These are phyloP conservation scores for Brachylomia viminalis DNA, from an alignment of 2,888 invertebrate species.

Conservation along the genomic window DNA sequence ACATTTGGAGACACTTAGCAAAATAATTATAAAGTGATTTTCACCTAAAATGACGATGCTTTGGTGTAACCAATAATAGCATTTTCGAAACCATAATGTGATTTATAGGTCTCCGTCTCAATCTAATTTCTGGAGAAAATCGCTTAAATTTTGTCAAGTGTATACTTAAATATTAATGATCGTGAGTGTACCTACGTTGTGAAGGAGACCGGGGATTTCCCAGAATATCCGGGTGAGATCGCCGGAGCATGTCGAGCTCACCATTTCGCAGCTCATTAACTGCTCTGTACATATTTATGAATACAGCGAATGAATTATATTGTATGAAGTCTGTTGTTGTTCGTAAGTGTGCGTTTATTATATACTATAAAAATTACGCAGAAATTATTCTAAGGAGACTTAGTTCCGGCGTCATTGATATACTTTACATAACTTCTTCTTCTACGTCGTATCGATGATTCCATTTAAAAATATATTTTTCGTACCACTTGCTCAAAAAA, in stretches of 20 bases:
- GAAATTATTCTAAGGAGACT: not conserved
- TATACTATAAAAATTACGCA: slow-evolving; percentile 17
- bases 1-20: not conserved
- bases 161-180: not conserved
- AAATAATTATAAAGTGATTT: not conserved
- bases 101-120: too few species aligned
- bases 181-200: slow-evolving; percentile 11
- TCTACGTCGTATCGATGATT: not conserved
- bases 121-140: not conserved
- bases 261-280: slow-evolving; percentile 65
- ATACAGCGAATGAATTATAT: slow-evolving; percentile 49
- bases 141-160: not conserved
- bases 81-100: too few species aligned
- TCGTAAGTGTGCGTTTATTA: slow-evolving; percentile 23
- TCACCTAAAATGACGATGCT: not conserved
- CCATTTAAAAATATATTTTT: not conserved
- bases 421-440: not conserved
- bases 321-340: slow-evolving; percentile 22
- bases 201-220: slow-evolving; percentile 53
- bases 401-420: slow-evolving; percentile 21
- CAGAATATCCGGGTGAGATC: slow-evolving; percentile 63
- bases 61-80: not conserved
- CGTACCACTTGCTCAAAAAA: too few species aligned
- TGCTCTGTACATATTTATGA: slow-evolving; percentile 31
- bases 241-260: slow-evolving; percentile 59